Percentiles rank a stretch among this genome's conserved stretches.
phyloP scores from a whole-genome alignment of 2,113 vertebrate species.

The Fulica atra region DNA sequence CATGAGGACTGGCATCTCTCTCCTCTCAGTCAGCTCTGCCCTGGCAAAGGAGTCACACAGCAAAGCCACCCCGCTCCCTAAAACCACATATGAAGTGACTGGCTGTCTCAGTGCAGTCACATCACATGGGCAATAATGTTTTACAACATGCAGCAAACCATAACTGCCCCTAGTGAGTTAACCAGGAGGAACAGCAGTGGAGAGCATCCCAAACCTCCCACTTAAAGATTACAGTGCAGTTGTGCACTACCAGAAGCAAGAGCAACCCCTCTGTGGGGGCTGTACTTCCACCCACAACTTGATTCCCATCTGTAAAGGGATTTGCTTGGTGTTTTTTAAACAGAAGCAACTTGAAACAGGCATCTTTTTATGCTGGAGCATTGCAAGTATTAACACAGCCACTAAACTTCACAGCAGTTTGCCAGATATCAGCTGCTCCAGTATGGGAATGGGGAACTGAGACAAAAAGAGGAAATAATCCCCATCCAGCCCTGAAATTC shows the following conservation, averaged over 20 bases:
- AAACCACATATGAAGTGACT: accelerated
- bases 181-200: background rate
- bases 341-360: background rate
- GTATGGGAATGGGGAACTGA: background rate
- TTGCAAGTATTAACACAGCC: background rate
- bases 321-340: background rate
- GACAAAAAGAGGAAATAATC: background rate
- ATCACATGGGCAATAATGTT: background rate
- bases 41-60: background rate
- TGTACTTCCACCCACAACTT: background rate
- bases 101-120: background rate
- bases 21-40: background rate
- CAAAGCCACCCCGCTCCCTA: background rate
- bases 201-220: background rate
- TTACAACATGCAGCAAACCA: accelerated
- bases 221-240: accelerated
- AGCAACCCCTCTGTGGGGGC: accelerated
- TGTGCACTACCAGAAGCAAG: background rate
- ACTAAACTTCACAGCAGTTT: background rate
- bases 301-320: background rate
- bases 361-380: background rate
- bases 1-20: background rate
- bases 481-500: background rate
- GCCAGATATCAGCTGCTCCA: background rate
- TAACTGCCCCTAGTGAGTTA: background rate